Evolutionary conservation across 2,888 invertebrate genomes (phyloP), one percentile per base, ranked within the genome.

Genomic region (Cyclophora punctaria): DNA sequence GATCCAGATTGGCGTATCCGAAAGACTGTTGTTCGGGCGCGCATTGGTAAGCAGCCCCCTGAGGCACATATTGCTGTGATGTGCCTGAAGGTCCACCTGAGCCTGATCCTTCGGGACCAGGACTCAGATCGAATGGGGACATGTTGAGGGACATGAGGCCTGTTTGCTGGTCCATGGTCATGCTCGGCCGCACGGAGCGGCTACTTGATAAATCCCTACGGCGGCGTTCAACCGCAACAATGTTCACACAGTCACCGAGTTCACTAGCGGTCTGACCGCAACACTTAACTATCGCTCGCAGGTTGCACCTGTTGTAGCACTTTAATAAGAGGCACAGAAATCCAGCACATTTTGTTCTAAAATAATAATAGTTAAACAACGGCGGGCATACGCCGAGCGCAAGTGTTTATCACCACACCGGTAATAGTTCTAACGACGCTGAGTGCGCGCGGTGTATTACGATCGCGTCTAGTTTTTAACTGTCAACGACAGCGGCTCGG

Each of bases 81-180:
- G 86, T 72, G 63, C 83, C 83, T 44, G 84, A 83, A 48, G 85
- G 83, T 61, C 85, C 83, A 47, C 80, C 80, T 71, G 91, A 92
- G 73, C 93, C 93, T 67, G 92, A 91, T 66, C 92, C 92, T 63
- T 94, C 93, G 41, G 87, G 86, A 73, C 93, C 94, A 66, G 92
- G 89, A 73, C 91, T 91, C 85, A 94, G 89, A 76, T 93, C 93
- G 85, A 95, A 96, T 67, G 95, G 94, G 89, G 95, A 94, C 93
- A 96, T 95, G 90, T 94, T 95, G 76, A 95, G 92, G 84, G 95
- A 95, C 90, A 95, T 93, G 89, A 95, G 91, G 90, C 94, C 93
- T 87, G 92, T 90, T 89, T 93, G 93, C 90, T 94, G 95, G 90
- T 96, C 95, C 96, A 96, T 96, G 78, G 85, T 85, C 84, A 86